Percentiles rank a stretch among this genome's conserved stretches.
Conservation (phyloP, 2,797 vertebrate species). For the Alcedo atthis region DNA sequence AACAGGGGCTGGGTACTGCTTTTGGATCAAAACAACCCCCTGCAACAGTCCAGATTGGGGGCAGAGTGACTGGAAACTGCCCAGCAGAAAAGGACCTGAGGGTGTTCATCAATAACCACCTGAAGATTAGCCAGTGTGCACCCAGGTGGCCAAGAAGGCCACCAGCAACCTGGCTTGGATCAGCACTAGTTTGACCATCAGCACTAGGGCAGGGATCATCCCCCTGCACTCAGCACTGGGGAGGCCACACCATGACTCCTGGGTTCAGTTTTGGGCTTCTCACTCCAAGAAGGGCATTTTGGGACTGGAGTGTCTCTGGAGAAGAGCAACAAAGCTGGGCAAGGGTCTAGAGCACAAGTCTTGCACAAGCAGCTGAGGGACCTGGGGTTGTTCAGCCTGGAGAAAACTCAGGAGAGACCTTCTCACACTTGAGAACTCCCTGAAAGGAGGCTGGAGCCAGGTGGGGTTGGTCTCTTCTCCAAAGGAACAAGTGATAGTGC, state of each 20-base stretch:
- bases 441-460: background rate
- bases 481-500: background rate
- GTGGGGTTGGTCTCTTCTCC: background rate
- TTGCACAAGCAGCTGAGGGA: background rate
- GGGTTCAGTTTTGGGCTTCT: background rate
- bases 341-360: background rate
- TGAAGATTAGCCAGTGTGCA: background rate
- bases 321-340: background rate
- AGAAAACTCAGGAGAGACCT: background rate
- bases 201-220: no score
- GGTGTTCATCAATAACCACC: background rate
- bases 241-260: no score
- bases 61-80: no score
- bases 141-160: background rate
- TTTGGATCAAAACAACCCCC: no score
- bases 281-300: background rate
- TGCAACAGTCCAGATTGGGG: no score
- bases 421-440: background rate
- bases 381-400: background rate
- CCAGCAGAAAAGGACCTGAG: no score
- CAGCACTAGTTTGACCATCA: no score
- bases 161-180: background rate
- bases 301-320: background rate
- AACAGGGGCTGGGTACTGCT: no score
- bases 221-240: no score